Conservation (phyloP, 2,888 invertebrate genomes). For the Microctonus aethiopoides region DNA sequence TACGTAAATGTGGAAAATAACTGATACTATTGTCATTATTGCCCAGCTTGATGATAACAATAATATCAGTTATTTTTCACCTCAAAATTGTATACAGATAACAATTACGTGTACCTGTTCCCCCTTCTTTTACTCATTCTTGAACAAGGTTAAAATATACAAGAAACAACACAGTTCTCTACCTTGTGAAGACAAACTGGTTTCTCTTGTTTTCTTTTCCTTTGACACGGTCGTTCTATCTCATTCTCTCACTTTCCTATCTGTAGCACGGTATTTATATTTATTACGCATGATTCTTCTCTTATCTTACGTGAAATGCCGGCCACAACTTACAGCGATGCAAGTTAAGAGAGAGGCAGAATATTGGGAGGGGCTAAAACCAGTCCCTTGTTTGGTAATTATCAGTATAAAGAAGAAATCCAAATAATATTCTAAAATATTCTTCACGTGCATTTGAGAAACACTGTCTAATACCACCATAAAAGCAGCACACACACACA, state of each 20-base stretch:
- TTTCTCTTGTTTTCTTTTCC: neutral
- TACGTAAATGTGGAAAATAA: too few species aligned
- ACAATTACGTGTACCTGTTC: too few species aligned
- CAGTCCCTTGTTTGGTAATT: slow-evolving; percentile 19
- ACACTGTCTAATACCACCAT: slow-evolving; percentile 28
- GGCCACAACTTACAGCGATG: neutral
- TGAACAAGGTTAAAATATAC: too few species aligned
- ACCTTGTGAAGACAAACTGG: neutral
- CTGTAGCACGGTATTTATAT: neutral
- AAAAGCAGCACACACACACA: slow-evolving; percentile 20
- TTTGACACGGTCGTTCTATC: neutral
- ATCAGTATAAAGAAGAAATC: neutral
- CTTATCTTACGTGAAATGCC: neutral
- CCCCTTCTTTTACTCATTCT: too few species aligned
- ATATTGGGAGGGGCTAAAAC: neutral
- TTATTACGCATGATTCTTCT: neutral
- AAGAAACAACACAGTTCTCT: too few species aligned
- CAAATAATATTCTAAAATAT: neutral
- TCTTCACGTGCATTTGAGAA: slow-evolving; percentile 31
- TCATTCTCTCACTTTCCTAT: neutral
- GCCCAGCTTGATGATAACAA: too few species aligned
- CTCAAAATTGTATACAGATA: too few species aligned
- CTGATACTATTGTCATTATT: too few species aligned
- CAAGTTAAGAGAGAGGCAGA: neutral
- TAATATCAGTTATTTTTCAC: too few species aligned